Evolutionary conservation across 2,113 vertebrate species (phyloP), one percentile per base, ranked within the genome.

Genomic region (Carollia perspicillata): DNA sequence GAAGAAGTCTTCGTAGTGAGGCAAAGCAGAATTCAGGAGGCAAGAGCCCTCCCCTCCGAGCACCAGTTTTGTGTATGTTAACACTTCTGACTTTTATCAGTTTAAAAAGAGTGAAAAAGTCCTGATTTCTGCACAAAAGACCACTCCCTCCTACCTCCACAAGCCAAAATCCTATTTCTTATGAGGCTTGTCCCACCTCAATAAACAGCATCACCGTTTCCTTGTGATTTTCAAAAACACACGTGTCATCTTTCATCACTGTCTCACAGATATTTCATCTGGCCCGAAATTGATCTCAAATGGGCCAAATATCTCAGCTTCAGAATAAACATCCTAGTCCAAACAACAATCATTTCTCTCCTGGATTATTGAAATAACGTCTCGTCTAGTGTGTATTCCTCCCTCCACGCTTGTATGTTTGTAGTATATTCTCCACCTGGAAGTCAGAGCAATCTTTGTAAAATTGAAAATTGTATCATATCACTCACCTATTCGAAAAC

Each of bases 361-460:
- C 9, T 22, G 8, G 30, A 35, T 92, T 26, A 35, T n/a, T 28
- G 16, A 92, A 71, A 53, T 42, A n/a, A 53, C 18, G 40, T 95
- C 22, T 30, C 58, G 37, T 11, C 35, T 37, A n/a, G 4, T 3
- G 1, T 65, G 26, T 37, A 44, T 84, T 92, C 14, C 5, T 72
- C 2, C 11, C 37, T 79, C 16, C 28, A 0, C 2, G 40, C 5
- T 20, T 47, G 0, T 66, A n/a, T 44, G 2, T 85, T 1, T 47
- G 1, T 33, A 30, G 35, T 55, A 53, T 13, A 22, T 83, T 92
- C 28, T 44, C 28, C 1, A 79, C 10, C 16, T 60, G 71, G 26
- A 83, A 72, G 3, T 30, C n/a, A 35, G 28, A 35, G 23, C 20
- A 1, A 11, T 58, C 23, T 51, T 66, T 69, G 26, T 74, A 47